Conservation (phyloP, 1,140 invertebrate species). For the Scaptomyza pallida region DNA sequence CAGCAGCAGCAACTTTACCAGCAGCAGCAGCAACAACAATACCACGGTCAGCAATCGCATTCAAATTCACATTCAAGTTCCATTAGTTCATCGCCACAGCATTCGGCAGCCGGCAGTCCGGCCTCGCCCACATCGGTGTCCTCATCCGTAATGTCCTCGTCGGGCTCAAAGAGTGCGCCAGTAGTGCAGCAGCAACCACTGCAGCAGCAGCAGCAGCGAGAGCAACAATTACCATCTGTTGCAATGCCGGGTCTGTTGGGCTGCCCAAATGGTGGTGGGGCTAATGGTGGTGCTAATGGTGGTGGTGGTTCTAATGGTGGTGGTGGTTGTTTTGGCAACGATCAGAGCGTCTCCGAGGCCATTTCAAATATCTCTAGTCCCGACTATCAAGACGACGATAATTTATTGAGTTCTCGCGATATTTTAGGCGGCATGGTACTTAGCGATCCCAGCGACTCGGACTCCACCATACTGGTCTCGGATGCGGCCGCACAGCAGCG, state of each 20-base stretch:
- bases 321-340: slow-evolving; percentile 83
- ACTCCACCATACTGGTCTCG: slow-evolving; percentile 90
- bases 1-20: slow-evolving; percentile 66
- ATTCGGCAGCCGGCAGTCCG: slow-evolving; percentile 86
- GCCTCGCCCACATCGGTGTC: slow-evolving; percentile 93
- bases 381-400: slow-evolving; percentile 91
- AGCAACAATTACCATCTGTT: slow-evolving; percentile 51
- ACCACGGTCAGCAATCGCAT: slow-evolving; percentile 81
- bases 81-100: slow-evolving; percentile 84
- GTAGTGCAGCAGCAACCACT: slow-evolving; percentile 45
- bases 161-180: slow-evolving; percentile 85
- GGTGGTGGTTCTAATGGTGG: slow-evolving; percentile 45
- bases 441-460: slow-evolving; percentile 93
- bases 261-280: slow-evolving; percentile 55
- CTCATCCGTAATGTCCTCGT: slow-evolving; percentile 92
- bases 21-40: slow-evolving; percentile 68
- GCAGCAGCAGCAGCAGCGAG: slow-evolving; percentile 52
- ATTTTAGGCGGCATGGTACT: slow-evolving; percentile 89
- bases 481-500: slow-evolving; percentile 88
- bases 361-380: slow-evolving; percentile 94
- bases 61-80: slow-evolving; percentile 85
- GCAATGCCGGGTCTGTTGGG: slow-evolving; percentile 62
- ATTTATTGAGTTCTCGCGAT: slow-evolving; percentile 84
- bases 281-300: slow-evolving; percentile 35
- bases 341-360: slow-evolving; percentile 91